Evolutionary conservation across 2,797 vertebrate genomes (phyloP), one percentile per base, ranked within the genome.

Genomic region (Perdix hodgsoniae): DNA sequence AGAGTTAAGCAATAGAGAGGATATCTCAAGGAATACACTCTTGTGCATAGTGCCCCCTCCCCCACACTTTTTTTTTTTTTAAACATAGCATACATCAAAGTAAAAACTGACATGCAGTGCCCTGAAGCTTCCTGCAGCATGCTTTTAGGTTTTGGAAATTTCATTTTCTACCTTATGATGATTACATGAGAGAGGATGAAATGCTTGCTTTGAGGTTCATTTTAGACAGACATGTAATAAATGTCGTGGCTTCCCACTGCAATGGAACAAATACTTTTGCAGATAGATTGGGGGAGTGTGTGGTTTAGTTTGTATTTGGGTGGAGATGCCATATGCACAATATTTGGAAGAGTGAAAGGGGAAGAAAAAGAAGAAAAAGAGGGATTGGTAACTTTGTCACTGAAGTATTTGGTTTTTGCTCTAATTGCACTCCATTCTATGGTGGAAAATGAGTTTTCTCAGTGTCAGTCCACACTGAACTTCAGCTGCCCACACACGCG

Each of bases 61-160:
- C 29, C 37, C 7, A 15, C 19, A 23, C 17, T 21, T 50, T 83
- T 81, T 70, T 57, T 83, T 83, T 70, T 96, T 91, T 86, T 56
- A 67, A 95, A 78, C 84, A 91, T 63, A 83, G 90, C 27, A 29
- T 96, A 97, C 97, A 98, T 98, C 97, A 98, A 98, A 97, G 97
- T 95, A 64, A 93, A 97, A 95, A 96, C 85, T 97, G 97, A 96
- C 97, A 97, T 31, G 75, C 13, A 0, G 82, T 97, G 96, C 97
- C 96, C 98, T 83, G 92, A 94, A 97, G 96, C 96, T 97, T 96
- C 97, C 95, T 97, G 96, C 96, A 97, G 96, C 95, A 97, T 97
- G 96, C 97, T 97, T 98, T 97, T 97, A 97, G 93, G 96, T 97
- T 98, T 97, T 90, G 95, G 93, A 97, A 97, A 97, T 97, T 97